Percentiles rank a stretch among this genome's conserved stretches.
phyloP scores from a whole-genome alignment of 2,888 invertebrate species.

The Lymantria monacha region DNA sequence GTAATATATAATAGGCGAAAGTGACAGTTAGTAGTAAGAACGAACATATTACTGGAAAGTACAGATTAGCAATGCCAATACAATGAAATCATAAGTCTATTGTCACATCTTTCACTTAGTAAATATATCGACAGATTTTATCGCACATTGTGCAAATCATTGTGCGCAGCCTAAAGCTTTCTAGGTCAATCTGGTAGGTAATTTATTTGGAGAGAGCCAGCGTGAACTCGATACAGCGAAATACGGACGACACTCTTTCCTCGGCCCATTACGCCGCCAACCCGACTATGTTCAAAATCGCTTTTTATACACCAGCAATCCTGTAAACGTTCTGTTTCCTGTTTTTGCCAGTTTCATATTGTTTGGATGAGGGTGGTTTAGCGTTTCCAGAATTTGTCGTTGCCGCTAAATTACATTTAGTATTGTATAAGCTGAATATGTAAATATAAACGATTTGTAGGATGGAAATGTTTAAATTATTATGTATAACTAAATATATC shows the following conservation, averaged over 20 bases:
- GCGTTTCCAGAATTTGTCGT: constrained; percentile 26
- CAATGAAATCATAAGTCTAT: no score
- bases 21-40: no score
- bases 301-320: constrained; percentile 44
- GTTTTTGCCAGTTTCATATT: constrained; percentile 40
- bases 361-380: constrained; percentile 35
- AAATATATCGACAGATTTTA: constrained; percentile 32
- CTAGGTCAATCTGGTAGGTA: constrained; percentile 68
- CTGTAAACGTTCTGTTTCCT: constrained; percentile 41
- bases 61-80: no score
- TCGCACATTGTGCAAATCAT: constrained; percentile 40
- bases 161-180: constrained; percentile 54
- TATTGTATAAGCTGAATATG: constrained; percentile 23
- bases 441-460: constrained; percentile 24
- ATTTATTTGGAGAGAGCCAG: constrained; percentile 66
- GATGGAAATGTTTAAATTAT: constrained; percentile 18
- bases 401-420: constrained; percentile 31
- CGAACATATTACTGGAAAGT: no score
- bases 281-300: constrained; percentile 45
- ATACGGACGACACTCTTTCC: constrained; percentile 43
- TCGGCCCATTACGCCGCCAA: constrained; percentile 41
- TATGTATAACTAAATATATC: neutral
- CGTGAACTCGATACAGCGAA: constrained; percentile 51
- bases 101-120: constrained; percentile 14
- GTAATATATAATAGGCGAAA: no score